phyloP scores from a whole-genome alignment of 2,888 invertebrate genomes.

The Carterocephalus palaemon region DNA sequence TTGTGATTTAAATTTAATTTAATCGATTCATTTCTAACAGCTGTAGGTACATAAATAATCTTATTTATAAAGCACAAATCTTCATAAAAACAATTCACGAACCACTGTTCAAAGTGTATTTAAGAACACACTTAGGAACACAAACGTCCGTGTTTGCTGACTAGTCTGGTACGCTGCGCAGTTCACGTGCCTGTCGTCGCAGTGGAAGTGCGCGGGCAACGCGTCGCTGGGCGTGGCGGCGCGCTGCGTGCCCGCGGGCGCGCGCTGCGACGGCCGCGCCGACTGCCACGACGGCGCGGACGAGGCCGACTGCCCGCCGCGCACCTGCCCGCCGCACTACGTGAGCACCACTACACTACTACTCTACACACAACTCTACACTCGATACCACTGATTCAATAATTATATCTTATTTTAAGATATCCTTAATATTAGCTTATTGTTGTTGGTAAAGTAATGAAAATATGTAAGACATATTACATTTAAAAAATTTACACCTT shows the following conservation, averaged over 20 bases:
- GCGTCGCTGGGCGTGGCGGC: slow-evolving; percentile 76
- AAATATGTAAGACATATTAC: no score
- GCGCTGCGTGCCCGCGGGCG: slow-evolving; percentile 80
- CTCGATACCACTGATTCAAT: no score
- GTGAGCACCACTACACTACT: slow-evolving; percentile 37
- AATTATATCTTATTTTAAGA: no score
- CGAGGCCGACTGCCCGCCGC: slow-evolving; percentile 84
- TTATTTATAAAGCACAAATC: no score
- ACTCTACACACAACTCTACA: not conserved
- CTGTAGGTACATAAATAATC: no score
- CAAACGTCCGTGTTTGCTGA: not conserved
- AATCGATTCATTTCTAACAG: no score
- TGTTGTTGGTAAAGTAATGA: no score
- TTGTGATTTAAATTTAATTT: no score
- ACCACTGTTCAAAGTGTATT: no score
- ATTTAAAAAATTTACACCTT: no score
- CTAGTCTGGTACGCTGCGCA: slow-evolving; percentile 36
- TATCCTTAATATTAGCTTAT: no score
- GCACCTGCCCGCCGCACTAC: slow-evolving; percentile 82
- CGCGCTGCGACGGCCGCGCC: slow-evolving; percentile 84
- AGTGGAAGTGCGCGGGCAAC: slow-evolving; percentile 83
- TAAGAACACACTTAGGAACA: not conserved
- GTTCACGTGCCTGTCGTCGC: slow-evolving; percentile 84
- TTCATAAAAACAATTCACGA: no score
- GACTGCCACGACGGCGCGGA: slow-evolving; percentile 87